Evolutionary conservation across 2,797 vertebrate species (phyloP), one percentile per base, ranked within the genome.

Genomic region (Chelonia mydas): DNA sequence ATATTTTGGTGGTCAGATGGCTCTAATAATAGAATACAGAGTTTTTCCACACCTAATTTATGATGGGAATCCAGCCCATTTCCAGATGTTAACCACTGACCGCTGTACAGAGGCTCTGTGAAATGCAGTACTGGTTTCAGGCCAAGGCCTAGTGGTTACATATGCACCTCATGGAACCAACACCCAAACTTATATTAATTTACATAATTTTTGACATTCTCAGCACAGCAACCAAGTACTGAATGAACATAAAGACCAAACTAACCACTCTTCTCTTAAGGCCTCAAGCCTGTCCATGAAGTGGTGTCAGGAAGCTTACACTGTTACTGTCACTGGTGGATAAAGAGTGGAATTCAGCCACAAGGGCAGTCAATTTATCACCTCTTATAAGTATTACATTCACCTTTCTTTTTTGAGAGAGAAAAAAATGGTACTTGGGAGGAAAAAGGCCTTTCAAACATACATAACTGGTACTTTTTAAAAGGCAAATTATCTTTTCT

Each of bases 331-430:
- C 87, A 89, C 8, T 45, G 45, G 74, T 87, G 93, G 93, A 96
- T 90, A 97, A 97, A 92, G 59, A 89, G 53, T 94, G 33, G 45
- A 93, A 87, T 89, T 93, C 81, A 23, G 19, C 9, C 90, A 55
- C 81, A 76, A 89, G 45, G 90, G 76, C 87, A 92, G 88, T 76
- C 94, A 89, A 91, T 79, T 50, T 94, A 94, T 92, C 95, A 96
- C 81, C 51, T 92, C 76, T 51, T 0, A 0, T 27, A 95, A 78
- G 54, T 95, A 92, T 94, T 68, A 53, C 49, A 33, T 90, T 55
- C 65, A 84, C 88, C 88, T 57, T 57, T 45, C 59, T 27, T 90
- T 55, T 2, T 81, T 76, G 89, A 92, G 86, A 51, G 11, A 79
- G 84, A 0, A 47, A 89, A 49, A 88, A 95, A 84, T 19, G 83